These are phyloP conservation scores for Mellilla xanthometata DNA, from an alignment of 2,888 invertebrate genomes.

Conservation along the genomic window DNA sequence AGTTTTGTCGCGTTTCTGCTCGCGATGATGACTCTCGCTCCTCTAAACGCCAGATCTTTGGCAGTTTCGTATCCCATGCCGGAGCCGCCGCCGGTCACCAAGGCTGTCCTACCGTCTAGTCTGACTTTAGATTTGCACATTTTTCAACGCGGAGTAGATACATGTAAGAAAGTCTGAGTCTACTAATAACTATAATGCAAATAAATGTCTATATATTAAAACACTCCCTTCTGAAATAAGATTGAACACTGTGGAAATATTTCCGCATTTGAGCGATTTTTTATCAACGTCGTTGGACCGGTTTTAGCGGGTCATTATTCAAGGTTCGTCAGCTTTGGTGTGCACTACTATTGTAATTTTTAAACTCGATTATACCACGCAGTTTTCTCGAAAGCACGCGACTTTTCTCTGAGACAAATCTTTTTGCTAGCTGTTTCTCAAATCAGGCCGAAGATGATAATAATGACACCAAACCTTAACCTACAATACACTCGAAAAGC, in stretches of 20 bases:
- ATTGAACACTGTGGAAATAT: neutral
- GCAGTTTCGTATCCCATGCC: slow-evolving; percentile 91
- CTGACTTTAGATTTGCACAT: slow-evolving; percentile 36
- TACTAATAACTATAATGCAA: too few species aligned
- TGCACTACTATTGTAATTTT: neutral
- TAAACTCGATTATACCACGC: too few species aligned
- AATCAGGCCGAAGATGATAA: too few species aligned
- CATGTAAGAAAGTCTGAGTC: too few species aligned
- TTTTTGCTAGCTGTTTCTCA: too few species aligned
- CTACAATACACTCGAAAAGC: too few species aligned
- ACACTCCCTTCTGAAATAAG: neutral
- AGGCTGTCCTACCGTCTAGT: slow-evolving; percentile 81
- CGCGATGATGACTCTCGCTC: slow-evolving; percentile 87
- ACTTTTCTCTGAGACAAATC: too few species aligned
- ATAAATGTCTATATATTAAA: too few species aligned
- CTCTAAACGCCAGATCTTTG: slow-evolving; percentile 85
- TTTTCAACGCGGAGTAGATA: too few species aligned
- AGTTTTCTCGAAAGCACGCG: too few species aligned
- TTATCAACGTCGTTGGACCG: neutral
- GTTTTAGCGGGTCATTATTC: neutral
- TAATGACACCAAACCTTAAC: too few species aligned
- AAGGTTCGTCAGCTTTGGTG: neutral
- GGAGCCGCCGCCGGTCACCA: slow-evolving; percentile 91
- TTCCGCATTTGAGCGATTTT: too few species aligned
- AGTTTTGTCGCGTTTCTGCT: slow-evolving; percentile 83